Percentiles rank a stretch among this genome's conserved stretches.
phyloP scores from a whole-genome alignment of 2,888 invertebrate species.

The Leptopilina drosophilae region DNA sequence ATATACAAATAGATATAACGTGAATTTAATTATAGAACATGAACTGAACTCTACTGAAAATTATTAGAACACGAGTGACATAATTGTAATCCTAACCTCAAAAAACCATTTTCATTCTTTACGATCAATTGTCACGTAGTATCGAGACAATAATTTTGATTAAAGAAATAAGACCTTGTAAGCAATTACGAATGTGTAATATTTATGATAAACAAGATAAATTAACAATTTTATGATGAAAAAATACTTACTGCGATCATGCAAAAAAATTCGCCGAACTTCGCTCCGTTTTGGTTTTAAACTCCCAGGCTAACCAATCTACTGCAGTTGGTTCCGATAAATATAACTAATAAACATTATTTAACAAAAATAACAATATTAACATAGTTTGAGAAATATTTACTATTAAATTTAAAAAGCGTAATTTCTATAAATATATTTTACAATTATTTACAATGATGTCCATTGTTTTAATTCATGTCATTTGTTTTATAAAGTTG shows the following conservation, averaged over 20 bases:
- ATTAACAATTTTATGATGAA: neutral
- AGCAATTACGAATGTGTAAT: neutral
- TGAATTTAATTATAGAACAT: slow-evolving; percentile 34
- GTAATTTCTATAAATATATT: no score
- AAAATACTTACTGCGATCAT: neutral
- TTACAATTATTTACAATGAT: no score
- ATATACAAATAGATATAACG: neutral
- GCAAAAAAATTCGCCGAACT: neutral
- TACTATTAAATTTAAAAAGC: no score
- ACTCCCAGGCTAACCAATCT: neutral
- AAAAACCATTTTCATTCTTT: neutral
- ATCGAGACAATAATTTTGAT: neutral
- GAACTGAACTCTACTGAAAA: neutral
- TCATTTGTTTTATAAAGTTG: no score
- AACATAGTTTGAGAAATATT: neutral
- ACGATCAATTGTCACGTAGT: neutral
- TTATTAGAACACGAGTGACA: neutral
- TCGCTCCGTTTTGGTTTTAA: neutral
- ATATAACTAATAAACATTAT: neutral
- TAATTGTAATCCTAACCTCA: slow-evolving; percentile 36
- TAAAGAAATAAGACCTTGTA: neutral
- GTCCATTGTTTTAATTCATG: no score
- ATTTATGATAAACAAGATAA: neutral
- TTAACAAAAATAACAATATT: neutral
- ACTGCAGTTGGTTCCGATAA: neutral